Percentiles rank a stretch among this genome's conserved stretches.
These are phyloP conservation scores for Theocolax elegans DNA, from an alignment of 1,140 invertebrate genomes.

Conservation along the genomic window DNA sequence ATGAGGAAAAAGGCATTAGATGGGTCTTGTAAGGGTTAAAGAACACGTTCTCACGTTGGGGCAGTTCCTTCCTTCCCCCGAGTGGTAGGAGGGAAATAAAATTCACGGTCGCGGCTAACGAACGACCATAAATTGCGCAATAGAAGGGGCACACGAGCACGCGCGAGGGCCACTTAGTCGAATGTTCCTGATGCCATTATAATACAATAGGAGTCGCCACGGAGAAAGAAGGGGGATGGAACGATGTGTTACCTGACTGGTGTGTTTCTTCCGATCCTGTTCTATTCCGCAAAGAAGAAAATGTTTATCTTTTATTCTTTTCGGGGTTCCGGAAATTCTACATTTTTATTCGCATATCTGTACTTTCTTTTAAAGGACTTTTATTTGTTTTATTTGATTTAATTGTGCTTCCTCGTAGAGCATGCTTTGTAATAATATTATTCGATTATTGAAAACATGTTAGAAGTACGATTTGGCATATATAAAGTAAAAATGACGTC, in stretches of 20 bases:
- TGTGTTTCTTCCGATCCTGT: too few relatives aligned
- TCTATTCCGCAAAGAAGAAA: too few relatives aligned
- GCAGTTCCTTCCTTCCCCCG: conserved; percentile 4
- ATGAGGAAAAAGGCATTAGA: conserved; percentile 2
- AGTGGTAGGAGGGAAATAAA: conserved; percentile 35
- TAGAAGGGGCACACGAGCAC: conserved; percentile 39
- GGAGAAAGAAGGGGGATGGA: not conserved
- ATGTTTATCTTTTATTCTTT: too few relatives aligned
- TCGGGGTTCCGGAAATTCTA: too few relatives aligned
- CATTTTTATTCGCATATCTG: too few relatives aligned
- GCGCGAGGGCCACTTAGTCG: conserved; percentile 48
- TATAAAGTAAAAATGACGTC: too few relatives aligned
- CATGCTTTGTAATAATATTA: too few relatives aligned
- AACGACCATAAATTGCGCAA: conserved; percentile 56
- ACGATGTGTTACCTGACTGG: not conserved
- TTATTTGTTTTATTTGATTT: too few relatives aligned
- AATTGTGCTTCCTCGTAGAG: too few relatives aligned
- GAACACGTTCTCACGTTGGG: conserved; percentile 36
- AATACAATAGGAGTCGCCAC: conserved; percentile 57
- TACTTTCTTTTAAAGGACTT: too few relatives aligned
- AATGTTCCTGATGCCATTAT: conserved; percentile 61
- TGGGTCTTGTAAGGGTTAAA: conserved; percentile 21
- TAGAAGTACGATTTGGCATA: too few relatives aligned
- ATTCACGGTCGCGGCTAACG: conserved; percentile 46
- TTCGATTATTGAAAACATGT: too few relatives aligned